A percentile compares a stretch with the other conserved stretches of the same genome.
Conservation (phyloP, 1,140 invertebrate species). For the Drosophila miranda region DNA sequence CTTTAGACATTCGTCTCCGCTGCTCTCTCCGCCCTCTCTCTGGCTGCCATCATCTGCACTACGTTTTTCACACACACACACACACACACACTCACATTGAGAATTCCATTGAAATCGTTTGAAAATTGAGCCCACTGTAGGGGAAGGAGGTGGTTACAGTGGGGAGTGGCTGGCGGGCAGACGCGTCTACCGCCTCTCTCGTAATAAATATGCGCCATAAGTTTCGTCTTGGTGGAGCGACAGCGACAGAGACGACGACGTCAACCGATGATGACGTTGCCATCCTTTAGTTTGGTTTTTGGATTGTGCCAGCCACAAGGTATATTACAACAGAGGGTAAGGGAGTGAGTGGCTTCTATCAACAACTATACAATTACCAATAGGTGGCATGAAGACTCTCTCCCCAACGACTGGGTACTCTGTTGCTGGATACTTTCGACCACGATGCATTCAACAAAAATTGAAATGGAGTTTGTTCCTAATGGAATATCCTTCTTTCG, state of each 20-base stretch:
- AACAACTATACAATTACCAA: no score
- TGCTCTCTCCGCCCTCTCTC: neutral
- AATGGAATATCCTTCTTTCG: no score
- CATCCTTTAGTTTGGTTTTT: constrained; percentile 13
- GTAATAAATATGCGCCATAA: constrained; percentile 71
- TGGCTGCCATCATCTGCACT: constrained; percentile 25
- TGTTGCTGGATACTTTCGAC: no score
- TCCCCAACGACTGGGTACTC: no score
- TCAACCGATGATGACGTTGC: constrained; percentile 47
- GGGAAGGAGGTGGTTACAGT: neutral
- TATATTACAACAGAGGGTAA: no score
- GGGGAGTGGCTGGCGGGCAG: constrained; percentile 17
- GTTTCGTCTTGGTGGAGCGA: constrained; percentile 37
- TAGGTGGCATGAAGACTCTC: no score
- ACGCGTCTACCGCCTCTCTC: constrained; percentile 60
- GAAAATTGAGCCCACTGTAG: constrained; percentile 68
- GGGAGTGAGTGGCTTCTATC: no score
- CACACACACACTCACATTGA: constrained; percentile 27
- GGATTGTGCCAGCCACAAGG: neutral
- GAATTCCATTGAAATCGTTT: constrained; percentile 79
- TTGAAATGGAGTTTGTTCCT: no score
- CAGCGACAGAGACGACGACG: constrained; percentile 24
- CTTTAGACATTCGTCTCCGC: constrained; percentile 43
- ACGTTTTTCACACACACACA: constrained; percentile 4
- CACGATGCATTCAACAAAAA: no score